Evolutionary conservation across 1,140 invertebrate species (phyloP).

Genomic region (Magallana angulata): DNA sequence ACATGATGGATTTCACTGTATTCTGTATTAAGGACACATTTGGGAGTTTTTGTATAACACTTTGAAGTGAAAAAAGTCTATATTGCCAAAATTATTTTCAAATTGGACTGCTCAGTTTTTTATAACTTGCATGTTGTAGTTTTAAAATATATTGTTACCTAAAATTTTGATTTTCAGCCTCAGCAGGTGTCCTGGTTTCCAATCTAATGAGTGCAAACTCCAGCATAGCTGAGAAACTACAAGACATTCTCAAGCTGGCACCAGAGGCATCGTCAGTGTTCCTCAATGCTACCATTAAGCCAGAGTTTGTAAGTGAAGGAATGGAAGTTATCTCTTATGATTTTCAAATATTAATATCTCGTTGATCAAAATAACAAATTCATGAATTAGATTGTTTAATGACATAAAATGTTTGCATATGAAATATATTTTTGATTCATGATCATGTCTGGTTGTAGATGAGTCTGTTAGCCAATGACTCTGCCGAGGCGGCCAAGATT

Average conservation of each 20-base stretch:
- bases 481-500: background rate
- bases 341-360: background rate
- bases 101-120: too few relatives aligned
- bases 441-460: background rate
- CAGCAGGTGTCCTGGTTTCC: conserved; percentile 1
- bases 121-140: too few relatives aligned
- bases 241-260: conserved; percentile 7
- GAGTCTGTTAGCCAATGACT: background rate
- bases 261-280: conserved; percentile 6
- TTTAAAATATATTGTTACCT: too few relatives aligned
- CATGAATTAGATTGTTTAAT: too few relatives aligned
- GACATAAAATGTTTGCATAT: background rate
- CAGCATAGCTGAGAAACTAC: conserved; percentile 36
- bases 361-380: background rate
- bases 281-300: conserved; percentile 17
- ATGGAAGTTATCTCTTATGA: background rate
- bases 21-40: too few relatives aligned
- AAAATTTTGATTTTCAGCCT: background rate
- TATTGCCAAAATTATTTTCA: too few relatives aligned
- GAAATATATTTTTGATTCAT: background rate
- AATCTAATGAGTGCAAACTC: conserved; percentile 3
- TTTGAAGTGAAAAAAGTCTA: too few relatives aligned
- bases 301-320: conserved; percentile 13
- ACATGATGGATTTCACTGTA: too few relatives aligned
- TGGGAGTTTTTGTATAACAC: too few relatives aligned